Evolutionary conservation across 2,113 vertebrate genomes (phyloP).

Genomic region (Leptobrachium leishanense): DNA sequence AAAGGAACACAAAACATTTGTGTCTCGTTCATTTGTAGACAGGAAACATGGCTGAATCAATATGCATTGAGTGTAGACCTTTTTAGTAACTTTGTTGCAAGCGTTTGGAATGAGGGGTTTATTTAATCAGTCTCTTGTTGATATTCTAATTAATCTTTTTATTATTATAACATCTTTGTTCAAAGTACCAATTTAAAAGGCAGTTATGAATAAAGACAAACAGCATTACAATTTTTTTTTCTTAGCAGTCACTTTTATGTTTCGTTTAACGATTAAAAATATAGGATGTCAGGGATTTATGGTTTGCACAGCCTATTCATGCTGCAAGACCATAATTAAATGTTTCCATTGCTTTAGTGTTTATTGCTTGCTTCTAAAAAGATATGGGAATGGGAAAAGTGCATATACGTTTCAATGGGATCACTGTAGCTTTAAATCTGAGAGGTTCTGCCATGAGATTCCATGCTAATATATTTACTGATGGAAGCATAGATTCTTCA

Average conservation of each 20-base stretch:
- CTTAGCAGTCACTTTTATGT: constrained; percentile 11
- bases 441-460: too few relatives aligned
- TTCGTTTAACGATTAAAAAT: constrained; percentile 15
- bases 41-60: neutral
- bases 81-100: constrained; percentile 5
- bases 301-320: neutral
- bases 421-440: neutral
- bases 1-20: too few relatives aligned
- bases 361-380: neutral
- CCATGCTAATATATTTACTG: too few relatives aligned
- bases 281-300: constrained; percentile 12
- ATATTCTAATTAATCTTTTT: constrained; percentile 10
- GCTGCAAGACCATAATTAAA: constrained; percentile 7
- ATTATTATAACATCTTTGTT: constrained; percentile 30
- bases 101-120: neutral
- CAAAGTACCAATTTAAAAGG: constrained; percentile 32
- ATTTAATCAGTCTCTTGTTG: constrained; percentile 11
- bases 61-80: neutral
- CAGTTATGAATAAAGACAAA: constrained; percentile 24
- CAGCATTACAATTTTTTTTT: constrained; percentile 6
- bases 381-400: constrained; percentile 2
- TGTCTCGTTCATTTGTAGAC: neutral
- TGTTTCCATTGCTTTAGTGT: constrained; percentile 10
- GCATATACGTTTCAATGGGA: neutral
- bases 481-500: too few relatives aligned